Base-by-base conservation (phyloP, 1,140 invertebrate genomes). In the Arctopsyche grandis region DNA sequence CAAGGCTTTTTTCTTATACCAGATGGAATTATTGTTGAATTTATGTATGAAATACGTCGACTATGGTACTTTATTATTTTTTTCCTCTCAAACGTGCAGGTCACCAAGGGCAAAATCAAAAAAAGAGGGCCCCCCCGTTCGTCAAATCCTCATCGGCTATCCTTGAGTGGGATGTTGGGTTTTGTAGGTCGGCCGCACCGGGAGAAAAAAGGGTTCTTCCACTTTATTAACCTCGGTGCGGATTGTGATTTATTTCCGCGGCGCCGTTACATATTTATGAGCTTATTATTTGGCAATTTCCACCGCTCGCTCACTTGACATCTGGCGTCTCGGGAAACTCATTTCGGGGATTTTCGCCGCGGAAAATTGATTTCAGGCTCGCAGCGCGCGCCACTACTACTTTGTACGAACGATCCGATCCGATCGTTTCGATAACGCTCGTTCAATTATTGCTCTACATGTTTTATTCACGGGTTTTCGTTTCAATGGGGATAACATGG, bases 241-340 rank as follows among this genome's bases (percentile, higher is more conserved):
- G 26, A 71, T 71, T 66, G 44, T 77, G 75, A 77, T 77, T 77
- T 77, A 77, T 77, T 77, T 77, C 75, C 63, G n/a, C 24, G 56
- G 75, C 9, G 58, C 22, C 75, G 75, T 77, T 77, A 77, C 75
- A 77, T 77, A 77, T 77, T 77, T 77, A 77, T 77, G 75, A 77
- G 75, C 75, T 77, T 77, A 77, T 77, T 77, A 77, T 77, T 77
- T 77, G 75, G 52, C 75, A 66, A 66, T 77, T 77, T 77, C 16
- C 56, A 29, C 75, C 46, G 24, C 12, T 22, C 24, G 63, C 19
- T 22, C 24, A 75, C 46, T 58, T 46, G 24, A 38, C 73, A 75
- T 38, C 73, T 56, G 52, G 14, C 21, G 52, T 21, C 10, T 66
- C 63, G 63, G 63, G 24, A 66, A 66, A 66, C 63, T 66, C 63